Percentiles rank a stretch among this genome's conserved stretches.
Conservation (phyloP, 1,140 invertebrate species). For the Drosophila carrolli region DNA sequence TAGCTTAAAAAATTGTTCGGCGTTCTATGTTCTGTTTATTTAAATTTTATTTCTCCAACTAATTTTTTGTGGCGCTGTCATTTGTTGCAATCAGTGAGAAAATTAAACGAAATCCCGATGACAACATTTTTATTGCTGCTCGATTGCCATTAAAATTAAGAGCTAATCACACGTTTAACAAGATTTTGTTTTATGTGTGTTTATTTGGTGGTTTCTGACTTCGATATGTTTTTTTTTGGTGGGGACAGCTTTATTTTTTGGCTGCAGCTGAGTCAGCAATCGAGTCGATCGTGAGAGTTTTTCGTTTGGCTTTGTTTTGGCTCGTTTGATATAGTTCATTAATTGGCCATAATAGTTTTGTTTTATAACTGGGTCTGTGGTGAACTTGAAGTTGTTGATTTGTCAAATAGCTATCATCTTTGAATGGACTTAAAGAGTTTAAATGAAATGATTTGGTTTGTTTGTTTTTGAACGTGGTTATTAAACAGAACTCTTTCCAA, state of each 20-base stretch:
- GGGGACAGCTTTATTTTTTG: slow-evolving; percentile 28
- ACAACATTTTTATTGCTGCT: slow-evolving; percentile 43
- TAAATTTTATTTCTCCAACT: slow-evolving; percentile 30
- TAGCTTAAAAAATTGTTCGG: slow-evolving; percentile 57
- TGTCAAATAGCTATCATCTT: not conserved
- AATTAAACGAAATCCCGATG: slow-evolving; percentile 56
- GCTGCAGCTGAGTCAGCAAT: slow-evolving; percentile 63
- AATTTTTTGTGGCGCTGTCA: slow-evolving; percentile 59
- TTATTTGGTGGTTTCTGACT: slow-evolving; percentile 38
- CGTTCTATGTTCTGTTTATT: slow-evolving; percentile 18
- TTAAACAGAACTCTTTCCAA: slow-evolving; percentile 2
- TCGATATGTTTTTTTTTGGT: slow-evolving; percentile 16
- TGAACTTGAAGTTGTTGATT: slow-evolving; percentile 5
- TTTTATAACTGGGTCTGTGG: slow-evolving; percentile 24
- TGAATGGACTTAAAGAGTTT: not conserved
- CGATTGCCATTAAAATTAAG: slow-evolving; percentile 55
- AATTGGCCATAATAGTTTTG: slow-evolving; percentile 45
- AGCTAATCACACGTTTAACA: slow-evolving; percentile 60
- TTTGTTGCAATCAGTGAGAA: slow-evolving; percentile 77
- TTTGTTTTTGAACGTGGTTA: not conserved
- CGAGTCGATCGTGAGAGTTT: slow-evolving; percentile 70
- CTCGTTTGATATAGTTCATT: slow-evolving; percentile 43
- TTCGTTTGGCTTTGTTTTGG: slow-evolving; percentile 32
- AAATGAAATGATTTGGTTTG: not conserved
- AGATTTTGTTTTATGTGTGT: slow-evolving; percentile 42